These are phyloP conservation scores for Torymus tubicola DNA, from an alignment of 2,888 invertebrate genomes.

Conservation along the genomic window DNA sequence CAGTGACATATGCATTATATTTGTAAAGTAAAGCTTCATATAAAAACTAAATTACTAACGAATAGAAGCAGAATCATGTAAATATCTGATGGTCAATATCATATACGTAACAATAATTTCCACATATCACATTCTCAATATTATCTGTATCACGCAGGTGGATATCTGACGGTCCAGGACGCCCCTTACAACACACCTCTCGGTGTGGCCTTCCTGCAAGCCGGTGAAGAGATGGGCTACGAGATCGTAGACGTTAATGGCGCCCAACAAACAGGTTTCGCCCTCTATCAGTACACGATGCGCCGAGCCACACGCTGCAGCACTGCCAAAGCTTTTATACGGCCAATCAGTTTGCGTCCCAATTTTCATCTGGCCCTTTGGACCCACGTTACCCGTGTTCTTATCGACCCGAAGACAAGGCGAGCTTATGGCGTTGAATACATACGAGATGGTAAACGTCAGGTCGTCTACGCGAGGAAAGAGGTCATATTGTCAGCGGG, in stretches of 20 bases:
- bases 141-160: conserved; percentile 78
- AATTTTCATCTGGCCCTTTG: conserved; percentile 91
- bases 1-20: too few relatives aligned
- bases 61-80: too few relatives aligned
- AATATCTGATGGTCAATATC: too few relatives aligned
- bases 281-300: conserved; percentile 93
- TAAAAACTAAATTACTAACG: too few relatives aligned
- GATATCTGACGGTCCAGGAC: conserved; percentile 87
- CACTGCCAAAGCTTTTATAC: conserved; percentile 89
- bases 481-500: conserved; percentile 93
- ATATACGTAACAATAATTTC: too few relatives aligned
- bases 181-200: conserved; percentile 89
- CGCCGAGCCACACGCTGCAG: conserved; percentile 89
- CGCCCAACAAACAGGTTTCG: conserved; percentile 90
- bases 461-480: conserved; percentile 83
- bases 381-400: conserved; percentile 86
- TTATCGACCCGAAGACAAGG: conserved; percentile 84
- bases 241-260: conserved; percentile 92
- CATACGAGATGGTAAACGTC: conserved; percentile 81
- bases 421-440: conserved; percentile 90
- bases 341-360: conserved; percentile 85
- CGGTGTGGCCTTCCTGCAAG: conserved; percentile 90
- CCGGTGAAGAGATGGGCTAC: conserved; percentile 95
- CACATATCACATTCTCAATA: too few relatives aligned
- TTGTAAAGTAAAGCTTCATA: too few relatives aligned